A percentile compares a stretch with the other conserved stretches of the same genome.
Conservation (phyloP, 1,140 invertebrate species). For the Ceratina calcarata region DNA sequence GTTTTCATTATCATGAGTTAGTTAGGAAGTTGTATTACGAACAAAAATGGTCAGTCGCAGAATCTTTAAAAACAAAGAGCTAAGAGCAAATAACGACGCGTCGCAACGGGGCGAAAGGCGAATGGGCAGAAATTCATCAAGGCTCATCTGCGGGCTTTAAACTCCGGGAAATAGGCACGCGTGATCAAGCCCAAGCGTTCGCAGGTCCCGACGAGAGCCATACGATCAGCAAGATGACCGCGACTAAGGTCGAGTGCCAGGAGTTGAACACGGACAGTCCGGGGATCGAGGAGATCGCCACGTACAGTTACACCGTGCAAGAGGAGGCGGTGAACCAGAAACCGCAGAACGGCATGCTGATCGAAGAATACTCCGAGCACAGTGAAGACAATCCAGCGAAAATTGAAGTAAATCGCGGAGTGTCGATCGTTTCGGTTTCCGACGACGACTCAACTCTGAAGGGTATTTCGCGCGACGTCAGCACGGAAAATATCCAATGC, state of each 20-base stretch:
- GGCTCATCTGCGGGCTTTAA: slow-evolving; percentile 6
- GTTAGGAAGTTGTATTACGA: too few relatives aligned
- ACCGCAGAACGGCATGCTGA: slow-evolving; percentile 80
- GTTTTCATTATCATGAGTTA: too few relatives aligned
- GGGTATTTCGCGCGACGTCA: slow-evolving; percentile 82
- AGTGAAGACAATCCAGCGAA: slow-evolving; percentile 81
- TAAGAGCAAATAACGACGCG: slow-evolving; percentile 29
- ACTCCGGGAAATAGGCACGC: slow-evolving; percentile 19
- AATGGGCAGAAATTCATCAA: not conserved
- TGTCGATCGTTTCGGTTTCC: slow-evolving; percentile 84
- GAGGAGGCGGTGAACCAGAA: slow-evolving; percentile 66
- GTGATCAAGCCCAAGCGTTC: slow-evolving; percentile 62
- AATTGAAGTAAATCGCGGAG: slow-evolving; percentile 79
- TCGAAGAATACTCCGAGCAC: slow-evolving; percentile 81
- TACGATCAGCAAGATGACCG: slow-evolving; percentile 84
- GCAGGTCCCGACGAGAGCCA: slow-evolving; percentile 85
- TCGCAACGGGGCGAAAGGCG: not conserved
- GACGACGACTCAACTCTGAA: slow-evolving; percentile 84
- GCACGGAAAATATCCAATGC: slow-evolving; percentile 79
- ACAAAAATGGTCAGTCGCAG: not conserved
- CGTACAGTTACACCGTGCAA: slow-evolving; percentile 80
- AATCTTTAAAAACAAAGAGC: not conserved
- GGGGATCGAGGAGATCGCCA: slow-evolving; percentile 83
- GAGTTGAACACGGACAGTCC: slow-evolving; percentile 79
- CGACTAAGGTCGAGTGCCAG: slow-evolving; percentile 82